A percentile compares a stretch with the other conserved stretches of the same genome.
Conservation (phyloP, 2,797 vertebrate genomes). For the Carcharodon carcharias region DNA sequence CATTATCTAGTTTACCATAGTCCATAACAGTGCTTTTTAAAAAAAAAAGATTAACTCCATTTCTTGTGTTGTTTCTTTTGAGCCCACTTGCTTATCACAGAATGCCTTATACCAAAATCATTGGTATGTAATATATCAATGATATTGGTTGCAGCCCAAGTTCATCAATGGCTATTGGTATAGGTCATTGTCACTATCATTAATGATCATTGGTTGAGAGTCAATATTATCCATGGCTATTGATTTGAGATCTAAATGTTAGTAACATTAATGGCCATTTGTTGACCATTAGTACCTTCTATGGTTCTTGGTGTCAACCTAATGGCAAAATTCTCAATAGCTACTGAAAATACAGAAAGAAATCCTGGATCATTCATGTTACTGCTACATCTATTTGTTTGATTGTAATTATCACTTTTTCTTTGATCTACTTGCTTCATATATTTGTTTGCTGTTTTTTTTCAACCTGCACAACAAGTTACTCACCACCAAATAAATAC, state of each 20-base stretch:
- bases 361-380: background rate
- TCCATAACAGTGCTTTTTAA: background rate
- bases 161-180: background rate
- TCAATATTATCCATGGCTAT: background rate
- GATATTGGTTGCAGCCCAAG: background rate
- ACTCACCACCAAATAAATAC: background rate
- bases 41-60: background rate
- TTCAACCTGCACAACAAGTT: too few species aligned
- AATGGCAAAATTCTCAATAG: background rate
- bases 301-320: background rate
- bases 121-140: background rate
- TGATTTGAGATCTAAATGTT: too few species aligned
- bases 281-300: background rate
- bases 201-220: background rate
- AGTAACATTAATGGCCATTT: background rate
- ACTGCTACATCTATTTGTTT: background rate
- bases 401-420: background rate
- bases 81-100: background rate
- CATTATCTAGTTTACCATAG: background rate
- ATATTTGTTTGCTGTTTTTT: background rate
- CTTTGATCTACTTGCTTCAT: background rate
- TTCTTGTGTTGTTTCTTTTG: background rate
- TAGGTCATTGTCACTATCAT: background rate
- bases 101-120: background rate
- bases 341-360: background rate